Conservation (phyloP, 2,797 vertebrate species). For the Neopelma chrysocephalum region DNA sequence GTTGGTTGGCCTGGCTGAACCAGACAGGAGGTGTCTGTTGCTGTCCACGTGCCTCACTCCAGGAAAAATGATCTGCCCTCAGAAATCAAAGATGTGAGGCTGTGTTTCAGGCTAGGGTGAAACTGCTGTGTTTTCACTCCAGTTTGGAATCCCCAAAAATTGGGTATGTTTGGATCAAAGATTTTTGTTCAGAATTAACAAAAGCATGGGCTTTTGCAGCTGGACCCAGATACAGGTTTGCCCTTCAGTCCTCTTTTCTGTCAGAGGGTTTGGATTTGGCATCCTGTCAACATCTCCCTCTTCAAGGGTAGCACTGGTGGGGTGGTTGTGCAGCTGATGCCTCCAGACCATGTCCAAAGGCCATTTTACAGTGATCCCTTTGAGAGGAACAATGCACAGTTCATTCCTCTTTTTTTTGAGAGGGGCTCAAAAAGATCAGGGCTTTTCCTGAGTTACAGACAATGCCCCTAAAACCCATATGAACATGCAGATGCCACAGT, state of each 20-base stretch:
- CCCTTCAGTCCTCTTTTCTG: background rate
- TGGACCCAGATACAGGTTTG: background rate
- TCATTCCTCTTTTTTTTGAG: background rate
- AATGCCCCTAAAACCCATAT: background rate
- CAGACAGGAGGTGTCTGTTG: conserved; percentile 45
- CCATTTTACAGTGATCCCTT: background rate
- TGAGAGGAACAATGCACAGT: background rate
- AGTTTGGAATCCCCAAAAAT: background rate
- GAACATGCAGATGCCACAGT: background rate
- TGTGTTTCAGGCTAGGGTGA: conserved; percentile 3
- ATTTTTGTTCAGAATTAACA: background rate
- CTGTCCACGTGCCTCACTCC: background rate
- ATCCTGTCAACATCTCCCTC: background rate
- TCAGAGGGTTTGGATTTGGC: background rate
- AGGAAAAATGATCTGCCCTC: conserved; percentile 42
- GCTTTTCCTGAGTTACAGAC: background rate
- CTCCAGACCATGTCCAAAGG: conserved; percentile 3
- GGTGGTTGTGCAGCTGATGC: background rate
- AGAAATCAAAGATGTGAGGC: conserved; percentile 44
- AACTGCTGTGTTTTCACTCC: background rate
- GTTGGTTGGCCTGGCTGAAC: conserved; percentile 38
- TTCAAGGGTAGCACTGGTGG: background rate
- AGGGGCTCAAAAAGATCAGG: background rate
- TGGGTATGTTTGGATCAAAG: background rate
- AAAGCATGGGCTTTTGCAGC: background rate